Base-by-base conservation (phyloP, 92 coral and sea anemone species). In the Phenganax marumi region DNA sequence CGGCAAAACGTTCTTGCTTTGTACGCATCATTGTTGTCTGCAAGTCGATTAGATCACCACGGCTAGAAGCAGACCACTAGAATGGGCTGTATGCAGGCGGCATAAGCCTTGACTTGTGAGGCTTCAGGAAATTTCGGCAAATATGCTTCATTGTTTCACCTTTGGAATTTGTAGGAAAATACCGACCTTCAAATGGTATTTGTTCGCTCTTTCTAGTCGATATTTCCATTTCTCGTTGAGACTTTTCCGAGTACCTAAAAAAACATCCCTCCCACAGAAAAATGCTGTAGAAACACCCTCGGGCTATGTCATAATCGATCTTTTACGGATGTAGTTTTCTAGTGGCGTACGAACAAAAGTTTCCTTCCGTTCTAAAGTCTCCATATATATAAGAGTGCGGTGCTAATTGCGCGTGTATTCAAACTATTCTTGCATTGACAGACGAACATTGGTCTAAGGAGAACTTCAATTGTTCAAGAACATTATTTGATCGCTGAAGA, bases 271-370 rank as follows among this genome's bases (percentile, higher is more conserved):
- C 72, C 72, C 72, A 33, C 72, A 66, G 7, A 23, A 12, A 49
- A 66, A 66, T 66, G 72, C 43, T 66, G 43, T 66, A 49, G 43
- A 62, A 66, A 66, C 72, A 66, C 72, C 72, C 72, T 33, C 14
- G 16, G 50, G 72, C 49, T 3, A 25, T 22, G 14, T 1, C 43
- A 33, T 49, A 66, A 66, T 66, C 72, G 17, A 66, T 66, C n/a
- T 66, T 24, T 66, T 66, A 66, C 72, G 72, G 72, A 66, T 66
- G 17, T 66, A 66, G 50, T 11, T 24, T 18, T 66, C 49, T 22
- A 0, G 14, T 24, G 48, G 33, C 24, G 14, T 12, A 66, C 43
- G 43, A 66, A 66, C 72, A 23, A 25, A 23, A 66, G n/a, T 66
- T 66, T 66, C 72, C 72, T 25, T 66, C 72, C 72, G 72, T 14